A percentile compares a stretch with the other conserved stretches of the same genome.
These are phyloP conservation scores for Mohoua ochrocephala DNA, from an alignment of 2,113 vertebrate species.

Conservation along the genomic window DNA sequence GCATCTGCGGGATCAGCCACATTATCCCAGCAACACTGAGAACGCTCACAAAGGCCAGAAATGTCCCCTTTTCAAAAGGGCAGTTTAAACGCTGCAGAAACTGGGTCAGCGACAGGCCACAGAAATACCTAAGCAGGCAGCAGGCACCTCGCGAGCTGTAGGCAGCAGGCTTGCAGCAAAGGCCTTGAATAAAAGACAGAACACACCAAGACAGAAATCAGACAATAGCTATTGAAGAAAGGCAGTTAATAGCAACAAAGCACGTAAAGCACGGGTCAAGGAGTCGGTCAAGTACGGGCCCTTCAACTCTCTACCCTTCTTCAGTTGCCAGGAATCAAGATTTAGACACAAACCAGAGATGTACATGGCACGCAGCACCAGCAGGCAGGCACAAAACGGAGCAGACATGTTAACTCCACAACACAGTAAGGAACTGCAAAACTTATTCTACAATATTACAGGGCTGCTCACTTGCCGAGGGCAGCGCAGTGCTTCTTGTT, in stretches of 20 bases:
- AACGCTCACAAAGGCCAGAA: constrained; percentile 8
- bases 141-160: background rate
- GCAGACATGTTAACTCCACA: background rate
- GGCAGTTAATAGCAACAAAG: constrained; percentile 61
- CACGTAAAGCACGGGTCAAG: constrained; percentile 54
- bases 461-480: fast-evolving
- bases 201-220: constrained; percentile 38
- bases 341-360: constrained; percentile 2
- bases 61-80: constrained; percentile 16
- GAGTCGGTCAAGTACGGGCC: constrained; percentile 54
- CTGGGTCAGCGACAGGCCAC: constrained; percentile 35
- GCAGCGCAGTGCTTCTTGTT: background rate
- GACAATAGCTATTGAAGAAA: constrained; percentile 60
- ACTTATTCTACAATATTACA: background rate
- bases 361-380: background rate
- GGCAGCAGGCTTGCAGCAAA: constrained; percentile 4
- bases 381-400: background rate
- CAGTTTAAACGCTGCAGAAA: constrained; percentile 27
- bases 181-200: background rate
- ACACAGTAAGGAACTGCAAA: background rate
- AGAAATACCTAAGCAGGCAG: constrained; percentile 47
- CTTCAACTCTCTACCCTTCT: constrained; percentile 30
- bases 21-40: background rate
- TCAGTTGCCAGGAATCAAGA: constrained; percentile 27
- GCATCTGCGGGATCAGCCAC: background rate